Base-by-base conservation (phyloP, 2,888 invertebrate species). In the Bellardia pandia region DNA sequence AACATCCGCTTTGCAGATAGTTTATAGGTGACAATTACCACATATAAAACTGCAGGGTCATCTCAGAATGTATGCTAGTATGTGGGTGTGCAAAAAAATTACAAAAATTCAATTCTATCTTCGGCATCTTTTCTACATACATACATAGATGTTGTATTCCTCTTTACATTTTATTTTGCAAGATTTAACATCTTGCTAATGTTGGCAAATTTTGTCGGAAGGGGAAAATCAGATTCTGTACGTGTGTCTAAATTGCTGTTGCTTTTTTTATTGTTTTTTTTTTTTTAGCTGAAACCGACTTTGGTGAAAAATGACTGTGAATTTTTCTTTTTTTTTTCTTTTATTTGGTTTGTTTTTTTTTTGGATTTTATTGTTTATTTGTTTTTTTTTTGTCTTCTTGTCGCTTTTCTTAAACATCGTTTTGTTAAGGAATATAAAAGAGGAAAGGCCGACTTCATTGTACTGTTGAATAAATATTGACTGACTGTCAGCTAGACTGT, bases 361-460 rank as follows among this genome's bases (percentile, higher is more conserved):
- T n/a, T 4, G 33, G 7, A 37, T 74, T 60, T 71, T 72, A 16
- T 53, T 62, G 37, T 60, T 45, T 78, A 16, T 51, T 45, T 75
- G 48, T 23, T 30, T 76, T 42, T 3, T 23, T 42, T n/a, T 58
- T 58, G 58, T 30, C 58, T 69, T 42, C 13, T 64, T 37, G 53
- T 76, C 33, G 75, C 62, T 60, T 48, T 66, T 56, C 33, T 58
- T 58, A 14, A 56, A 66, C 16, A 14, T 14, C 8, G 14, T 71
- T 71, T 51, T 60, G 3, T 14, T 33, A 14, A 64, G 42, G 37
- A 69, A 33, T 14, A 71, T 45, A 23, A 51, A 51, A 51, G 6
- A 51, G n/a, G 6, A 51, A 51, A 51, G 51, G 48, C 23, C 56
- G 16, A 23, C 23, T 3, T 37, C 37, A 37, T 37, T 37, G 37